Base-by-base conservation (phyloP, 2,888 invertebrate species). In the Coecobrya sp. region DNA sequence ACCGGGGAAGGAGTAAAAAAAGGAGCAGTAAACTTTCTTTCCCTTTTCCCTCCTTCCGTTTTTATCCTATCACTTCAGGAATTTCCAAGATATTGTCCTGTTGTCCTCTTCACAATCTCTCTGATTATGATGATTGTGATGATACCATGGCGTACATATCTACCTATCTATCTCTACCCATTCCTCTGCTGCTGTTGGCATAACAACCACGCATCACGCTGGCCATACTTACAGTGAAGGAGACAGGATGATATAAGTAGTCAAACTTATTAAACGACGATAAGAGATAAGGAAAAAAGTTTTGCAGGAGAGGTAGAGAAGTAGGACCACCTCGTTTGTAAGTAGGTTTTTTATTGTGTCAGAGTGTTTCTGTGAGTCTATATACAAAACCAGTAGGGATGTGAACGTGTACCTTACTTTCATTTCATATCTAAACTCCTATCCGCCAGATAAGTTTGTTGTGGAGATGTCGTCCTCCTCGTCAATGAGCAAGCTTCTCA, bases 401-500 rank as follows among this genome's bases (percentile, higher is more conserved):
- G n/a, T n/a, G n/a, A n/a, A n/a, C n/a, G n/a, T n/a, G n/a, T n/a
- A n/a, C n/a, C n/a, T n/a, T n/a, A 49, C 49, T 7, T 1, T 36
- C 36, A 7, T 7, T 2, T 36, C 36, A 7, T 36, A 36, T 7
- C 36, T 7, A 16, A n/a, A 52, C 52, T 52, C n/a, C 52, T 1
- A 52, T 7, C n/a, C 52, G 52, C 11, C 52, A 52, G 52, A 52
- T 16, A 11, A 52, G 52, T 16, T 52, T 52, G 52, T 2, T 52
- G 3, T 10, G 1, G 52, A 11, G 52, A 7, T 52, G 36, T 11
- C 42, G 36, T 42, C n/a, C 3, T 70, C 36, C 8, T 42, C 79
- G 22, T 55, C 59, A 88, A 79, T 81, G 88, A 87, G 30, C 79
- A 45, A 52, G 79, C 22, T 79, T 81, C 87, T 79, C 88, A 79